Conservation (phyloP, 2,113 vertebrate genomes). For the Tetrax tetrax region DNA sequence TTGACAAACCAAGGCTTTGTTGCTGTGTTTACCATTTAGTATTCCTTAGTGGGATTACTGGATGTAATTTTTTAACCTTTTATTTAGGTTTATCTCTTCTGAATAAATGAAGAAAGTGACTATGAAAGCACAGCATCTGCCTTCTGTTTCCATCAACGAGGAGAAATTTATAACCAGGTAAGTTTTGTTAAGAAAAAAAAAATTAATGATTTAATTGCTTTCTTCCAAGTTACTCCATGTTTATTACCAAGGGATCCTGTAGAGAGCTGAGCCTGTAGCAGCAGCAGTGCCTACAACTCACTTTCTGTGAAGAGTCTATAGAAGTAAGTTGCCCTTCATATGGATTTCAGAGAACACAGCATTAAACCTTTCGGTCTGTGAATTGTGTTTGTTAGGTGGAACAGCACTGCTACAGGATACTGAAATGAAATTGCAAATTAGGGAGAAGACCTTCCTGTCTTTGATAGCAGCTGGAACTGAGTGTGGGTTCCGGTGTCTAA, state of each 20-base stretch:
- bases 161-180: slow-evolving; percentile 73
- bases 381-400: background rate
- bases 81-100: background rate
- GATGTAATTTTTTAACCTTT: background rate
- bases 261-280: background rate
- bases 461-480: background rate
- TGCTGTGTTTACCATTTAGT: background rate
- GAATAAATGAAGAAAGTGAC: slow-evolving; percentile 43
- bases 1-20: background rate
- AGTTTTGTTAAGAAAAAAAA: background rate
- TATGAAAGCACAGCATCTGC: slow-evolving; percentile 44
- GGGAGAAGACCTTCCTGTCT: background rate
- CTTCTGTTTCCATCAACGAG: slow-evolving; percentile 65
- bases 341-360: background rate
- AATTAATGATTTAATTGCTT: background rate
- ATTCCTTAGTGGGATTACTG: background rate
- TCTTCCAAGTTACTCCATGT: background rate
- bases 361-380: background rate
- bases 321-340: background rate
- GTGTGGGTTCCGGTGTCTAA: background rate
- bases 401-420: background rate
- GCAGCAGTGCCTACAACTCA: background rate
- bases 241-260: background rate
- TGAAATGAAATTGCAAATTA: background rate
- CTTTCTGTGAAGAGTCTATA: background rate